These are phyloP conservation scores for Chondrosia reniformis DNA, from an alignment of 37 sponge, comb jelly and placozoan genomes.

Conservation along the genomic window DNA sequence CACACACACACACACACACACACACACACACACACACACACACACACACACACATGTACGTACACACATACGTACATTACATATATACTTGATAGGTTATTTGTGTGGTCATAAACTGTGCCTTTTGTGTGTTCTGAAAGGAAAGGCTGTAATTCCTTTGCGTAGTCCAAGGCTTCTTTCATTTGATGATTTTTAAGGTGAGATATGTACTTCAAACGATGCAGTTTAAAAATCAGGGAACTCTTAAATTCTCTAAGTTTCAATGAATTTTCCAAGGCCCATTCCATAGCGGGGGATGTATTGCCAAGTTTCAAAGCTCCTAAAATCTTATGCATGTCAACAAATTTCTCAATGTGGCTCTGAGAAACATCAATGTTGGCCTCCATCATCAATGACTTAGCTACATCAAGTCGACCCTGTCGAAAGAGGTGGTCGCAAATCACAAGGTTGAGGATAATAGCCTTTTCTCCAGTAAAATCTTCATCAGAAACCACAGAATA, in stretches of 20 bases:
- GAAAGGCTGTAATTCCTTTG: constrained; percentile 62
- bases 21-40: constrained; percentile 35
- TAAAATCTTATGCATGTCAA: constrained; percentile 60
- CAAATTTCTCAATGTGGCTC: constrained; percentile 52
- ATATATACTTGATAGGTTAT: no score
- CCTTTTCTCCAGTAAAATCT: constrained; percentile 30
- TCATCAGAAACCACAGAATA: constrained; percentile 39
- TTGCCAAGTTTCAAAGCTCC: constrained; percentile 47
- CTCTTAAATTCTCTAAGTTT: constrained; percentile 43
- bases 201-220: constrained; percentile 67
- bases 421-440: constrained; percentile 80
- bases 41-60: constrained; percentile 24
- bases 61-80: neutral
- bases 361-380: constrained; percentile 39
- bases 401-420: constrained; percentile 81
- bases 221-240: constrained; percentile 69
- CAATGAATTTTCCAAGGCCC: constrained; percentile 50
- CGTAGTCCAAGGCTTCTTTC: constrained; percentile 57
- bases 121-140: constrained; percentile 44
- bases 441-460: constrained; percentile 34
- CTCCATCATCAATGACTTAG: constrained; percentile 53
- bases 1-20: constrained; percentile 35
- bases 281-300: constrained; percentile 68
- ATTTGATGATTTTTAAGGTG: constrained; percentile 34
- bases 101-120: constrained; percentile 15